These are phyloP conservation scores for Psylliodes chrysocephalus DNA, from an alignment of 2,888 invertebrate species.

Conservation along the genomic window DNA sequence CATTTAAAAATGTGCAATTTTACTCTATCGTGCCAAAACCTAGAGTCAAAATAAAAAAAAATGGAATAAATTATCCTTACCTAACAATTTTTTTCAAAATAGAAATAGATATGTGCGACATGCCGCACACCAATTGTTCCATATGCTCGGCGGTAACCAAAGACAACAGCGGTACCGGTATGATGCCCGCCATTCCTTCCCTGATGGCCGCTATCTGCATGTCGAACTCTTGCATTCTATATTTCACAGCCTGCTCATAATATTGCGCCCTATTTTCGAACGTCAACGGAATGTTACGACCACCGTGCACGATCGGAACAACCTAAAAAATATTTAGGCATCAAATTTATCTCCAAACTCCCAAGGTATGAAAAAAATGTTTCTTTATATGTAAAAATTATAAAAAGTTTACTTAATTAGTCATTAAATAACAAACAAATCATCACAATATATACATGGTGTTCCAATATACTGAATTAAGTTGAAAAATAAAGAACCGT, in stretches of 20 bases:
- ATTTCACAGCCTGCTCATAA: slow-evolving; percentile 70
- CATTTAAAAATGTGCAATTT: no score
- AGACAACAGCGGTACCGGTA: slow-evolving; percentile 72
- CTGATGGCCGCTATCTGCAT: slow-evolving; percentile 70
- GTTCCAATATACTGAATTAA: no score
- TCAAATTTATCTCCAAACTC: no score
- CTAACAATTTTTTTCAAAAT: slow-evolving; percentile 71
- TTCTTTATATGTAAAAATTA: no score
- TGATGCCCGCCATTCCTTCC: slow-evolving; percentile 73
- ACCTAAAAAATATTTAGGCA: slow-evolving; percentile 60
- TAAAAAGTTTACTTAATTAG: no score
- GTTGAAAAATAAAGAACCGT: no score
- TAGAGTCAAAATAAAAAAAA: no score
- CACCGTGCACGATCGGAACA: slow-evolving; percentile 72
- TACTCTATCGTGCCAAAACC: no score
- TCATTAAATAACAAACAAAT: no score
- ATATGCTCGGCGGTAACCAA: slow-evolving; percentile 70
- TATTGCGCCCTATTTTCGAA: slow-evolving; percentile 71
- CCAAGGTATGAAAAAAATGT: no score
- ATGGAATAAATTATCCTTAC: slow-evolving; percentile 68
- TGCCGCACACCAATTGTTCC: slow-evolving; percentile 73
- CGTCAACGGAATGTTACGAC: slow-evolving; percentile 69
- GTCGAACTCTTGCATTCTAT: slow-evolving; percentile 72
- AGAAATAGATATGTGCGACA: slow-evolving; percentile 70
- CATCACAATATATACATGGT: no score